These are phyloP conservation scores for rat (Rattus norvegicus) DNA, from an alignment of 2,113 vertebrate genomes.

Conservation along the genomic window GRCr8 NC_086021.1:97924501-97925000, in stretches of 20 bases:
- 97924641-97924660: slow-evolving; percentile 97
- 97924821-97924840: neutral
- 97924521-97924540: neutral
- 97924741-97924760: slow-evolving; percentile 44
- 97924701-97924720: slow-evolving; percentile 97
- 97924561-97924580: neutral
- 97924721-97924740: slow-evolving; percentile 93
- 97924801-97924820: neutral
- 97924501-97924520: neutral
- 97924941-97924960: neutral
- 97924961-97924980: neutral
- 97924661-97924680: slow-evolving; percentile 96
- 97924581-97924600: neutral
- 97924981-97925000: neutral
- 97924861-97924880: neutral
- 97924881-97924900: neutral
- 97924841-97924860: neutral
- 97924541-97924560: neutral
- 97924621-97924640: slow-evolving; percentile 99
- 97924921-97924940: neutral
- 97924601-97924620: slow-evolving; percentile 83
- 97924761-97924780: neutral
- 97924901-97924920: neutral
- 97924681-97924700: slow-evolving; percentile 95
- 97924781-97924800: neutral